A percentile compares a stretch with the other conserved stretches of the same genome.
phyloP scores from a whole-genome alignment of 2,797 vertebrate species.

The Ciconia nigra region DNA sequence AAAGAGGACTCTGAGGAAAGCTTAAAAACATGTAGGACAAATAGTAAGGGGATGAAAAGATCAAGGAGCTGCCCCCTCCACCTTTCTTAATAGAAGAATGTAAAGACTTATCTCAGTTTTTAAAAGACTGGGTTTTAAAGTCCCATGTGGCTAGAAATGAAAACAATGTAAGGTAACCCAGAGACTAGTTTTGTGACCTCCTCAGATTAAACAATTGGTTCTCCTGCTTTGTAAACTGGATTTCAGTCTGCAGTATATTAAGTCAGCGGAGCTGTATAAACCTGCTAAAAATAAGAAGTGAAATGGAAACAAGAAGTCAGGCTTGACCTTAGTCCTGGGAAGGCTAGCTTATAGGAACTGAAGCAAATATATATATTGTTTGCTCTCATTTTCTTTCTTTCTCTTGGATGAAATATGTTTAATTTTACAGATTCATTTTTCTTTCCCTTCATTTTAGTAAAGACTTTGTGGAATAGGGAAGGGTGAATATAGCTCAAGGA shows the following conservation, averaged over 20 bases:
- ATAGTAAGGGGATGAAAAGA: neutral
- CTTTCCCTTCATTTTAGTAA: neutral
- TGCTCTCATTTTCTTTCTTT: neutral
- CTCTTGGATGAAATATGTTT: neutral
- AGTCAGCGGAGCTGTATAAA: conserved; percentile 11
- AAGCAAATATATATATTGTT: neutral
- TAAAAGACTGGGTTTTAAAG: neutral
- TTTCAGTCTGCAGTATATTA: conserved; percentile 2
- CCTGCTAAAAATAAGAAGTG: neutral
- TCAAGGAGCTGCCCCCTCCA: neutral
- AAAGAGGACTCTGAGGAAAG: neutral
- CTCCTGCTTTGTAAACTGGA: neutral
- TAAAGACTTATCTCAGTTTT: neutral
- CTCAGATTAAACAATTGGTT: neutral
- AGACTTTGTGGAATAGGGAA: neutral
- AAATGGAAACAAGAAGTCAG: conserved; percentile 8
- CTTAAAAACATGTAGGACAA: neutral
- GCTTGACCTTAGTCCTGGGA: neutral
- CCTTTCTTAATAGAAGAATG: neutral
- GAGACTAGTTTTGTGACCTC: neutral
- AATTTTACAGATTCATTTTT: neutral
- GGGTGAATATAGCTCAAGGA: accelerated
- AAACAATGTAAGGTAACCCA: neutral
- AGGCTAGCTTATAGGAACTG: neutral
- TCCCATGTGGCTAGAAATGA: neutral